phyloP scores from a whole-genome alignment of 2,888 invertebrate species.

The Eupelmus urozonus region DNA sequence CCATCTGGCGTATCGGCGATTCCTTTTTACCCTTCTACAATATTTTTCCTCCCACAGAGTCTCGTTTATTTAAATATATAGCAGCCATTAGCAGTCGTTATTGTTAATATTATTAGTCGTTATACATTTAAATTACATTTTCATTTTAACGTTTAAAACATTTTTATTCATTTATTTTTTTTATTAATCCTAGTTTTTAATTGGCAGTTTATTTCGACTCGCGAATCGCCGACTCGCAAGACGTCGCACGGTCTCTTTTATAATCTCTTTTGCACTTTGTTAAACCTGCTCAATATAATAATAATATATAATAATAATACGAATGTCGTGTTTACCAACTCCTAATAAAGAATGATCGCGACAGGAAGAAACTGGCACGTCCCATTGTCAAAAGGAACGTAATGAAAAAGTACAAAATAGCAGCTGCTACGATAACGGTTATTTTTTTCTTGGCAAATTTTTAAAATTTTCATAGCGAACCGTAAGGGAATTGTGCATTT shows the following conservation, averaged over 20 bases:
- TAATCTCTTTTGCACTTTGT: conserved; percentile 57
- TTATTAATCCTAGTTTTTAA: conserved; percentile 31
- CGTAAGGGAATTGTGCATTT: neutral
- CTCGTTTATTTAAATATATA: conserved; percentile 38
- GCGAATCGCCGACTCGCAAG: conserved; percentile 49
- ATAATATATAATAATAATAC: too few species aligned
- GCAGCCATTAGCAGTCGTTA: conserved; percentile 38
- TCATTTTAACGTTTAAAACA: neutral
- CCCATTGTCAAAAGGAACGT: conserved; percentile 49
- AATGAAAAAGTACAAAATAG: conserved; percentile 52
- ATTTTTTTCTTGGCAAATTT: conserved; percentile 42
- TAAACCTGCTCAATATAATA: conserved; percentile 49
- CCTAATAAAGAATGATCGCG: conserved; percentile 48
- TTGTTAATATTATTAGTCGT: conserved; percentile 35
- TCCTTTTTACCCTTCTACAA: too few species aligned
- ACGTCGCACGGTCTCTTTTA: conserved; percentile 42
- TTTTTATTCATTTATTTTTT: neutral
- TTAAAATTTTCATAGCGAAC: neutral
- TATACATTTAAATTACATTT: conserved; percentile 29
- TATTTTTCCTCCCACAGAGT: conserved; percentile 9
- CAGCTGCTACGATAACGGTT: conserved; percentile 31
- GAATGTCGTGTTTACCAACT: conserved; percentile 44
- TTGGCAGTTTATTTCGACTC: conserved; percentile 45
- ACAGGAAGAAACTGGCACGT: conserved; percentile 55
- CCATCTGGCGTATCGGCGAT: conserved; percentile 55